Evolutionary conservation across 2,797 vertebrate species (phyloP).

Genomic region (Enteromius unitaeniatus): DNA sequence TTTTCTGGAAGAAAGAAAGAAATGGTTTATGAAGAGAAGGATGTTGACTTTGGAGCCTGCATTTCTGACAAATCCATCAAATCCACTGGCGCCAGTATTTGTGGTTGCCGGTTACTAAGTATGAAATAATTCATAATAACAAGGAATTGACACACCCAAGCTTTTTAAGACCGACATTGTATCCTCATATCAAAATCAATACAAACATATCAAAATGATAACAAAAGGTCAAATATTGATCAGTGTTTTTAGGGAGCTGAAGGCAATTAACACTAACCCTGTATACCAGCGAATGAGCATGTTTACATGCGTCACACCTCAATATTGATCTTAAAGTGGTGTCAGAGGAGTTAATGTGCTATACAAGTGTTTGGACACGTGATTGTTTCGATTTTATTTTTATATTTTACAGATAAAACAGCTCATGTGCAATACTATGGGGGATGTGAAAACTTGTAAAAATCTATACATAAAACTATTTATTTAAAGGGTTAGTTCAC

Average conservation of each 20-base stretch:
- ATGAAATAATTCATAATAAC: conserved; percentile 33
- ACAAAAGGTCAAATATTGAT: conserved; percentile 47
- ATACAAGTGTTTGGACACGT: not conserved
- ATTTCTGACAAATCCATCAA: conserved; percentile 41
- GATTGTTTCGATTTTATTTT: not conserved
- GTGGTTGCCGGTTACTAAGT: conserved; percentile 18
- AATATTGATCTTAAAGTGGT: not conserved
- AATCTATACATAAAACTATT: not conserved
- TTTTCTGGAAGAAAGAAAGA: conserved; percentile 11
- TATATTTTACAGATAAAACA: no score
- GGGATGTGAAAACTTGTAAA: not conserved
- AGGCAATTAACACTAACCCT: not conserved
- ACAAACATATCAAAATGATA: conserved; percentile 34
- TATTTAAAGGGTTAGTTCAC: no score
- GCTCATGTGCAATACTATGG: not conserved
- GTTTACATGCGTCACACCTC: conserved; percentile 6
- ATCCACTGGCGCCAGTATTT: conserved; percentile 14
- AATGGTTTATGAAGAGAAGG: not conserved
- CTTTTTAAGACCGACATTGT: conserved; percentile 13
- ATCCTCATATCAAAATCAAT: conserved; percentile 38
- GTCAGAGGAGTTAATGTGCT: not conserved
- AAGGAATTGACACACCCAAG: not conserved
- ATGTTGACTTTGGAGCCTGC: conserved; percentile 5
- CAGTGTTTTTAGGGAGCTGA: not conserved
- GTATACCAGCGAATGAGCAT: conserved; percentile 17